These are phyloP conservation scores for Hormiphora californensis DNA, from an alignment of 37 sponge, comb jelly and placozoan species.

Conservation along the genomic window DNA sequence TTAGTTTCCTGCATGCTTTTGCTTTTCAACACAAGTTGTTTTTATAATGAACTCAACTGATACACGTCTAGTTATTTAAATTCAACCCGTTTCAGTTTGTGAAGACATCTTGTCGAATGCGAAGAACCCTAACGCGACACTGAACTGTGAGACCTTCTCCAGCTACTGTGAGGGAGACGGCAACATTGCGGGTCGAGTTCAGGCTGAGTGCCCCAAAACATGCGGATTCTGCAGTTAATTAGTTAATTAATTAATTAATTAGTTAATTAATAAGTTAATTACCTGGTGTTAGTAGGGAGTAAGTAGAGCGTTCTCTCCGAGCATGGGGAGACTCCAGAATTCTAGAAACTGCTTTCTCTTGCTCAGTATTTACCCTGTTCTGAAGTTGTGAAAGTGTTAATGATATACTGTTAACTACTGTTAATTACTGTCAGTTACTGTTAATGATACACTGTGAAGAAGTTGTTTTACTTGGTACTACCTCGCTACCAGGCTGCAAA, in stretches of 20 bases:
- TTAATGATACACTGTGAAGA: too few species aligned
- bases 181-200: neutral
- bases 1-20: too few species aligned
- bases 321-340: slow-evolving; percentile 13
- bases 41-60: too few species aligned
- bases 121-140: neutral
- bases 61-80: too few species aligned
- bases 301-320: neutral
- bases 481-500: too few species aligned
- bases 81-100: too few species aligned
- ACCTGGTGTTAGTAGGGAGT: slow-evolving; percentile 11
- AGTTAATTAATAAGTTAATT: neutral
- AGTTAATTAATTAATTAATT: neutral
- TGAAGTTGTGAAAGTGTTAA: neutral
- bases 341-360: neutral
- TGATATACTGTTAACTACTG: neutral
- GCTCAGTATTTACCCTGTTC: neutral
- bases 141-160: slow-evolving; percentile 3
- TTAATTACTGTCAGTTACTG: too few species aligned
- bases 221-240: slow-evolving; percentile 53
- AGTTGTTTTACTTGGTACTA: too few species aligned
- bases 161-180: neutral
- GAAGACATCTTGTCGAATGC: neutral
- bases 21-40: too few species aligned
- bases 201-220: slow-evolving; percentile 47